Base-by-base conservation (phyloP, 1,140 invertebrate genomes). In the Galendromus occidentalis region DNA sequence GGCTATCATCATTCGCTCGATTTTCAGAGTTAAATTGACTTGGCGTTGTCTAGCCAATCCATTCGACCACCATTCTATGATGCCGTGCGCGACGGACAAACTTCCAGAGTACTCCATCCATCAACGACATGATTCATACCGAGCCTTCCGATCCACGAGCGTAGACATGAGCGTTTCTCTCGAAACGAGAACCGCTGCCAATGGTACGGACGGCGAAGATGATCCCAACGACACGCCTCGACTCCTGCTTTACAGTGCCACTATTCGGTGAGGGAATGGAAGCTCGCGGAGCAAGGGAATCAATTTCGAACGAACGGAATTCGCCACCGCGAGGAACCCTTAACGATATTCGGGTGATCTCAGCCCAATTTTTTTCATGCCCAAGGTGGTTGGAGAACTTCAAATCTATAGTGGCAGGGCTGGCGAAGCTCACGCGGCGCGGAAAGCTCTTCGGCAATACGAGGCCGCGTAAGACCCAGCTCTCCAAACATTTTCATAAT, bases 31-130 rank as follows among this genome's bases (percentile, higher is more conserved):
- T 7, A 88, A 91, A 73, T 76, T 98, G 51, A 82, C 85, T 66
- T 98, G 94, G 94, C 78, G 85, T 47, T 95, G 91, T 74, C 76
- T 91, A 17, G 92, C 86, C 7, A 88, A 96, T 78, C 85, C 91
- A 0, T 86, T 91, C 72, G 94, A 98, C 77, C 94, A 98, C 79
- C 89, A 94, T 76, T 82, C 85, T n/a, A 89, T 96, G 0, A 86
- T 91, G 76, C 90, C 92, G 0, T 97, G 92, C 79, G 93, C 94
- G 9, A 92, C 92, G 0, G 88, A 97, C 70, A 89, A 94, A 76
- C 78, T 98, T 28, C 94, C 94, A 0, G 93, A 98, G 75, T 98
- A 95, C 77, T 95, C 92, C 0, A 91, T 86, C 70, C 92, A 94
- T 76, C 87, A 91, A 76, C 64, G 86, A 55, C 91, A 83, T 72